These are phyloP conservation scores for Cygnus atratus DNA, from an alignment of 2,113 vertebrate genomes.

Conservation along the genomic window DNA sequence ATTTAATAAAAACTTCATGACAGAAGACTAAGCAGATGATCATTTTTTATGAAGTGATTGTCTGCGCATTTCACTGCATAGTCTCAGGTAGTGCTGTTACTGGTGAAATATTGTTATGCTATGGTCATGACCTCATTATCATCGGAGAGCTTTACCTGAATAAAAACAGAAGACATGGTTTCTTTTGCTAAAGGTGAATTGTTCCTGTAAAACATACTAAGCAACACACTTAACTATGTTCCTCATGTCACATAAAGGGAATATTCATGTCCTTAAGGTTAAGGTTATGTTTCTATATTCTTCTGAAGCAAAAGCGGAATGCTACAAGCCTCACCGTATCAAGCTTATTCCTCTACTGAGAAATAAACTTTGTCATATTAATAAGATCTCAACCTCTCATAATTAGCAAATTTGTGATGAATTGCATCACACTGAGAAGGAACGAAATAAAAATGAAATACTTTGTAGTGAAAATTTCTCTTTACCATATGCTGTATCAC, in stretches of 20 bases:
- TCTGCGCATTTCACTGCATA: neutral
- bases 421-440: neutral
- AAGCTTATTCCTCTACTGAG: neutral
- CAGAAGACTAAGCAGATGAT: neutral
- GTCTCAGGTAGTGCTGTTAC: neutral
- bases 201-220: neutral
- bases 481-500: neutral
- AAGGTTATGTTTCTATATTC: neutral
- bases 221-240: neutral
- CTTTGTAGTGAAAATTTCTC: neutral
- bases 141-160: neutral
- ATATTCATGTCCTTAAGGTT: neutral
- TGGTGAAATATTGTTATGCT: too few relatives aligned
- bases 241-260: neutral
- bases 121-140: neutral
- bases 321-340: neutral
- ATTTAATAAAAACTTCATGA: neutral
- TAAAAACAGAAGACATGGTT: neutral
- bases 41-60: neutral
- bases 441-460: neutral
- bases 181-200: neutral
- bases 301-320: neutral
- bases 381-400: neutral
- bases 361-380: neutral
- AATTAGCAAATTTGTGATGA: neutral